phyloP scores from a whole-genome alignment of 2,888 invertebrate species.

The Chesias legatella region DNA sequence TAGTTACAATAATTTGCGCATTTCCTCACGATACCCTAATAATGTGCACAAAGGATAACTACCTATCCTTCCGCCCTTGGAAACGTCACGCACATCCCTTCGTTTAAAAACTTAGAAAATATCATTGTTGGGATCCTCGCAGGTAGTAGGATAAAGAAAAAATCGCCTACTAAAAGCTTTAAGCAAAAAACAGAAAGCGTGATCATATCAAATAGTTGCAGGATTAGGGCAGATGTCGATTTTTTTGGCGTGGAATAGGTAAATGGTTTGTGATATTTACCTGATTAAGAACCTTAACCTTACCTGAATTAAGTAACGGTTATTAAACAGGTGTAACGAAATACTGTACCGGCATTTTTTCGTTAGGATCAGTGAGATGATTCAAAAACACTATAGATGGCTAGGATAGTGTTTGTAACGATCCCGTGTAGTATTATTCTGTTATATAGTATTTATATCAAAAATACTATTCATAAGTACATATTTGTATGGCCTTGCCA shows the following conservation, averaged over 20 bases:
- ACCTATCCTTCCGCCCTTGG: constrained; percentile 75
- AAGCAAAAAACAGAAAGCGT: constrained; percentile 64
- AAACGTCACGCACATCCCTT: constrained; percentile 73
- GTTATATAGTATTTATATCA: too few species aligned
- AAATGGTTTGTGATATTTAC: constrained; percentile 43
- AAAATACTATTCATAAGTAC: too few species aligned
- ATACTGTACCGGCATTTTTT: too few species aligned
- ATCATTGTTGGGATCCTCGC: constrained; percentile 58
- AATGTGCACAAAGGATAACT: constrained; percentile 62
- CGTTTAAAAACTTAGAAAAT: constrained; percentile 48
- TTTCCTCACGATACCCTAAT: constrained; percentile 64
- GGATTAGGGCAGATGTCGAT: constrained; percentile 72
- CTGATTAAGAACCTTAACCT: too few species aligned
- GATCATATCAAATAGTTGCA: constrained; percentile 58
- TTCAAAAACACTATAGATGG: too few species aligned
- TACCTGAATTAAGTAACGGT: too few species aligned
- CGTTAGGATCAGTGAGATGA: too few species aligned
- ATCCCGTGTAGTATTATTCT: too few species aligned
- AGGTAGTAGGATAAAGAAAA: constrained; percentile 62
- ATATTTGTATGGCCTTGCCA: too few species aligned
- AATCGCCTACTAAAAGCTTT: constrained; percentile 50
- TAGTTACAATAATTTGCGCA: constrained; percentile 58
- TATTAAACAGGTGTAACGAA: constrained; percentile 17
- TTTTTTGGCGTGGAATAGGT: constrained; percentile 59
- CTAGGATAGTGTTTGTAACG: too few species aligned